These are phyloP conservation scores for Eueremaeus valkanovi DNA, from an alignment of 2,888 invertebrate species.

Conservation along the genomic window DNA sequence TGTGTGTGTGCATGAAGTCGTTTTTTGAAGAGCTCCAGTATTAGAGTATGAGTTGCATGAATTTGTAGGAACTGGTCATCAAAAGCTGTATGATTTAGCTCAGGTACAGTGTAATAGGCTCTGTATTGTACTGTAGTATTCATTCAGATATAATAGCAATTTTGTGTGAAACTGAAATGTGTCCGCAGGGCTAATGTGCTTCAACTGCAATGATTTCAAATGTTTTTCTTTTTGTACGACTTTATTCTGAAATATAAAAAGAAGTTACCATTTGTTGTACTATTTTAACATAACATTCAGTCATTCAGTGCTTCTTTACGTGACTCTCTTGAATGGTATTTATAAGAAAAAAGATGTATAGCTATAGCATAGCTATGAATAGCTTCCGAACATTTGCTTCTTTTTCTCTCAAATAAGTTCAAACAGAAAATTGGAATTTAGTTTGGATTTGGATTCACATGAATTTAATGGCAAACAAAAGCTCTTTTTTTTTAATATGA, in stretches of 20 bases:
- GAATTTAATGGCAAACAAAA: constrained; percentile 12
- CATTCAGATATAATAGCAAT: constrained; percentile 20
- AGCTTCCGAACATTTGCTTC: background rate
- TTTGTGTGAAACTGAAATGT: constrained; percentile 31
- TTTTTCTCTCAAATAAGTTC: constrained; percentile 13
- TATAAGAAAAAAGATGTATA: constrained; percentile 21
- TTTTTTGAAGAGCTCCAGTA: background rate
- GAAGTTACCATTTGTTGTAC: constrained; percentile 29
- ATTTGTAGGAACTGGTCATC: background rate
- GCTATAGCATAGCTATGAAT: background rate
- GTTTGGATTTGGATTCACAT: constrained; percentile 19
- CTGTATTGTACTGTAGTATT: background rate
- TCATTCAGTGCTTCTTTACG: background rate
- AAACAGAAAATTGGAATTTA: constrained; percentile 1
- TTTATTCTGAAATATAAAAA: constrained; percentile 22
- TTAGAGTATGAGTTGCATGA: background rate
- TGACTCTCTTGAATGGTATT: constrained; percentile 9
- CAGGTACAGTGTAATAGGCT: background rate
- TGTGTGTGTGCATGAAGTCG: background rate
- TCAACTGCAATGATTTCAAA: background rate
- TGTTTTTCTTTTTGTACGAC: constrained; percentile 1
- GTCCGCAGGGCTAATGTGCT: constrained; percentile 19
- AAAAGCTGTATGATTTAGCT: background rate
- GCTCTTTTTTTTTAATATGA: background rate
- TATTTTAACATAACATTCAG: background rate